Percentiles rank a stretch among this genome's conserved stretches.
Evolutionary conservation across 2,888 invertebrate genomes (phyloP).

Genomic region (Brachyopa scutellaris): DNA sequence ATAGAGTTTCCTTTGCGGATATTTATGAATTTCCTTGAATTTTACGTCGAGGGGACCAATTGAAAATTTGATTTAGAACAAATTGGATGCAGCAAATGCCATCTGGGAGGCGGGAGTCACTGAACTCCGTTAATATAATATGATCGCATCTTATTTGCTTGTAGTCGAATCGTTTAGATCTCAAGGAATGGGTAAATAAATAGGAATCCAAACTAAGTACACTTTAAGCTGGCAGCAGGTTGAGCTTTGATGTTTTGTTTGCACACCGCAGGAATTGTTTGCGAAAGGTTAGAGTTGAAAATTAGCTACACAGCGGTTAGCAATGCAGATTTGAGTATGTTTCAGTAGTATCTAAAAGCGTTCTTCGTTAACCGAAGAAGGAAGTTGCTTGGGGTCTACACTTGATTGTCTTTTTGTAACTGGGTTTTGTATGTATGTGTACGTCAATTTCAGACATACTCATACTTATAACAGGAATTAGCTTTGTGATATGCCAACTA

Average conservation of each 20-base stretch:
- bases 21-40: constrained; percentile 65
- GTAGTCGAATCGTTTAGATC: constrained; percentile 1
- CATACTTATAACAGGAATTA: too few species aligned
- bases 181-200: constrained; percentile 14
- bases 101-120: constrained; percentile 8
- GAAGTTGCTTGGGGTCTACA: too few species aligned
- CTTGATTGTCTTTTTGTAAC: too few species aligned
- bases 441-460: too few species aligned
- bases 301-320: background rate
- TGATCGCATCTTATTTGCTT: constrained; percentile 21
- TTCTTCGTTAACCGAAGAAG: too few species aligned
- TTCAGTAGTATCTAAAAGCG: too few species aligned
- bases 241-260: constrained; percentile 10
- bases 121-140: constrained; percentile 44
- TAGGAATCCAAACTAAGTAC: constrained; percentile 7
- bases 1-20: constrained; percentile 50
- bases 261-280: background rate
- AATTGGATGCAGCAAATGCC: constrained; percentile 43
- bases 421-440: too few species aligned
- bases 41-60: constrained; percentile 15
- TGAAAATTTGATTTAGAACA: constrained; percentile 49
- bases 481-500: too few species aligned
- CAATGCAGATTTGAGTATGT: background rate
- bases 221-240: constrained; percentile 17
- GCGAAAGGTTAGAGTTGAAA: background rate